Evolutionary conservation across 1,140 invertebrate genomes (phyloP).

Genomic region (Drosophila lini): DNA sequence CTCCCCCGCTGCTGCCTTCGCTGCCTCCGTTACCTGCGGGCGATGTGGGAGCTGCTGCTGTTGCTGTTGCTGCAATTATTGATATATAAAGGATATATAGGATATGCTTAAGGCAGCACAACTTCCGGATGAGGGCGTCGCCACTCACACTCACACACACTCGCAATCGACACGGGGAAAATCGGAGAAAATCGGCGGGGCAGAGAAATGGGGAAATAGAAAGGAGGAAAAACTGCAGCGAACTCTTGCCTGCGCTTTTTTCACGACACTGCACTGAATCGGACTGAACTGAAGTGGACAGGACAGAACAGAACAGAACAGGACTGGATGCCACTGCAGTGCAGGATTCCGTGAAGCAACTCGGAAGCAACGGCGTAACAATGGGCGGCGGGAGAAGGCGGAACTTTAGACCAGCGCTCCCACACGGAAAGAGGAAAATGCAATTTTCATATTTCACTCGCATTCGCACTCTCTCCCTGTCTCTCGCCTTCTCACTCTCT

Average conservation of each 20-base stretch:
- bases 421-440: constrained; percentile 69
- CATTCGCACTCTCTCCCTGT: constrained; percentile 5
- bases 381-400: constrained; percentile 8
- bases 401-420: constrained; percentile 46
- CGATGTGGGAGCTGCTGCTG: constrained; percentile 52
- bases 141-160: constrained; percentile 40
- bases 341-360: constrained; percentile 21
- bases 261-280: constrained; percentile 2
- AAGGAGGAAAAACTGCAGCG: constrained; percentile 36
- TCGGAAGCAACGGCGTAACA: constrained; percentile 14
- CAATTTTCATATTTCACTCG: constrained; percentile 72
- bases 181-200: constrained; percentile 10
- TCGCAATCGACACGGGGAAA: constrained; percentile 11
- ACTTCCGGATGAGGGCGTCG: constrained; percentile 55
- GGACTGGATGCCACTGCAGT: constrained; percentile 26
- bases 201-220: background rate
- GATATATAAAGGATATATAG: background rate
- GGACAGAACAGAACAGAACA: constrained; percentile 19
- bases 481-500: constrained; percentile 11
- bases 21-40: constrained; percentile 26
- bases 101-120: constrained; percentile 1
- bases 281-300: constrained; percentile 6
- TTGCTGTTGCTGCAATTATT: constrained; percentile 29
- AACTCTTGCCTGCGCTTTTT: constrained; percentile 57
- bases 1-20: constrained; percentile 9